Evolutionary conservation across 2,113 vertebrate genomes (phyloP).

Genomic region (Corydoras maculifer): DNA sequence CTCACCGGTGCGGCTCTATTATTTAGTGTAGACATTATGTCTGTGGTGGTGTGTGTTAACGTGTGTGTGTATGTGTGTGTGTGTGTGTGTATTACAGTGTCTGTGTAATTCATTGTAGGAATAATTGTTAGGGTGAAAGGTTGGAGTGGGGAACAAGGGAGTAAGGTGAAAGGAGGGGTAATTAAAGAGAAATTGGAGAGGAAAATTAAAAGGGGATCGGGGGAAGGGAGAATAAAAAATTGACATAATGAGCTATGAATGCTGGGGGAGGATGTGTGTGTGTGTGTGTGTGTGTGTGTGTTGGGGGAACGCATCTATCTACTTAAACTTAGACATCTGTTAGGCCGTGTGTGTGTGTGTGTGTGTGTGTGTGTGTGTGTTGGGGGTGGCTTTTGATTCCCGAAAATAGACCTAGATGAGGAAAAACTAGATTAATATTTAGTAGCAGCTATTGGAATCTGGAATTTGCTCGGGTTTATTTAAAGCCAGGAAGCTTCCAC

Average conservation of each 20-base stretch:
- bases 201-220: conserved; percentile 37
- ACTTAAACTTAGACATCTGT: conserved; percentile 74
- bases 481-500: background rate
- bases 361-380: conserved; percentile 52
- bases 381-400: conserved; percentile 36
- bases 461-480: background rate
- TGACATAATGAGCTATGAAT: conserved; percentile 65
- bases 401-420: conserved; percentile 37
- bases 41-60: conserved; percentile 27
- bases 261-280: conserved; percentile 25
- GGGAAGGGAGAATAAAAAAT: conserved; percentile 61
- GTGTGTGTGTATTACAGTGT: conserved; percentile 10
- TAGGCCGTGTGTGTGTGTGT: conserved; percentile 36
- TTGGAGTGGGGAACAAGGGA: conserved; percentile 25
- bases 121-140: conserved; percentile 1
- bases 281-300: conserved; percentile 2
- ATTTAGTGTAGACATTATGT: too few species aligned
- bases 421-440: background rate
- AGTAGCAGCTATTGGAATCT: background rate
- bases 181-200: conserved; percentile 59
- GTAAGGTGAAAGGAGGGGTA: conserved; percentile 55
- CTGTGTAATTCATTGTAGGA: conserved; percentile 17
- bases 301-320: conserved; percentile 56
- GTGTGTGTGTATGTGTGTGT: background rate
- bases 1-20: too few species aligned